These are phyloP conservation scores for Adineta ricciae DNA, from an alignment of 2,888 invertebrate species.

Conservation along the genomic window DNA sequence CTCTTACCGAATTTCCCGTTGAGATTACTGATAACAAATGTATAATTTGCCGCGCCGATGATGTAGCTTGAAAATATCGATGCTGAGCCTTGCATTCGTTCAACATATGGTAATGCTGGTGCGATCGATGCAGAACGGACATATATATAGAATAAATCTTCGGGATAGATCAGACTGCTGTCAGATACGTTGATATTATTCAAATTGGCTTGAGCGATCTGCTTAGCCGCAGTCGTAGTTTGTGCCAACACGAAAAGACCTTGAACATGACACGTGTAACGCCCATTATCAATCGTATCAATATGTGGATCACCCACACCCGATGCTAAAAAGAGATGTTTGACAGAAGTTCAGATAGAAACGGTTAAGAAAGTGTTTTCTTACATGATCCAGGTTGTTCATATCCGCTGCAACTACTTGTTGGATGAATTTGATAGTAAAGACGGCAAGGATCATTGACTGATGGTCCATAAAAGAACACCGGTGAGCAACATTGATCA, in stretches of 20 bases:
- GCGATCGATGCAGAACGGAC: not conserved
- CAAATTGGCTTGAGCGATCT: not conserved
- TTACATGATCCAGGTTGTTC: not conserved
- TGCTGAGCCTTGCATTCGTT: not conserved
- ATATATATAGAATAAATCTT: not conserved
- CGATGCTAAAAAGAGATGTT: not conserved
- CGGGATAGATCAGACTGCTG: not conserved
- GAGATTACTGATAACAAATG: not conserved
- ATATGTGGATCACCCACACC: not conserved
- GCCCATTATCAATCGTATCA: not conserved
- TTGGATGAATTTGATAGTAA: not conserved
- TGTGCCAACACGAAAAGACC: not conserved
- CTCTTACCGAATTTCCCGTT: not conserved
- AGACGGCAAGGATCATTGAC: not conserved
- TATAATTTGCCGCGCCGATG: not conserved
- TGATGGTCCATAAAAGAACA: not conserved
- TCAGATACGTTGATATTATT: no score
- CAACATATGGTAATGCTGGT: not conserved
- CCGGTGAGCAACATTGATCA: not conserved
- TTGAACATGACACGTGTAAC: not conserved
- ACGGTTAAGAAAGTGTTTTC: no score
- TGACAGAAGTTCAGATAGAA: no score
- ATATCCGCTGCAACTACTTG: not conserved
- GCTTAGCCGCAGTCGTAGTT: not conserved
- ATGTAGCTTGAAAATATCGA: not conserved